Percentiles rank a stretch among this genome's conserved stretches.
phyloP scores from a whole-genome alignment of 2,113 vertebrate species.

The Brienomyrus longianalis region DNA sequence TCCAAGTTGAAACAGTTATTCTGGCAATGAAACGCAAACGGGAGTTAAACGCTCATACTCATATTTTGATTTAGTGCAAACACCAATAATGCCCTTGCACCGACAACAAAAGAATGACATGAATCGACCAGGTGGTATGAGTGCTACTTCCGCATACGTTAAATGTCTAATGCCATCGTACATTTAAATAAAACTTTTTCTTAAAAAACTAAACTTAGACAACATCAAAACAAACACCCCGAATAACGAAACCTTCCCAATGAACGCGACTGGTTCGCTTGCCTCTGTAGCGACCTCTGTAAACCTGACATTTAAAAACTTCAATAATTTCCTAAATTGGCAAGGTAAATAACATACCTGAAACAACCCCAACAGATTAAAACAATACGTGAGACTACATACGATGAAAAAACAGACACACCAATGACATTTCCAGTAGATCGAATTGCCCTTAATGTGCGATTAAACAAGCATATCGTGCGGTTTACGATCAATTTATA shows the following conservation, averaged over 20 bases:
- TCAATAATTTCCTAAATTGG: background rate
- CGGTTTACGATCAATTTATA: background rate
- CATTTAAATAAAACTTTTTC: background rate
- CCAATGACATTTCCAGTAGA: background rate
- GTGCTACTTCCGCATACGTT: background rate
- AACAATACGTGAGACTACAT: background rate
- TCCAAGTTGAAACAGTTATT: background rate
- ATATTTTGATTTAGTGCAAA: conserved; percentile 7
- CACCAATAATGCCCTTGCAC: background rate
- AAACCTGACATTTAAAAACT: conserved; percentile 1
- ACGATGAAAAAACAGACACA: background rate
- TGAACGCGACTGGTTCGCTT: background rate
- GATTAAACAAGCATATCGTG: conserved; percentile 11
- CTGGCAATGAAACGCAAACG: background rate
- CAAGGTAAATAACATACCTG: background rate
- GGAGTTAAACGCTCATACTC: background rate
- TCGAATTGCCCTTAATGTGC: background rate
- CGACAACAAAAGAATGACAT: background rate
- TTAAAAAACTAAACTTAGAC: background rate
- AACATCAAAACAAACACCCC: background rate
- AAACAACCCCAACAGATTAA: background rate
- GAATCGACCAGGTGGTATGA: background rate
- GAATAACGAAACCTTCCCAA: background rate
- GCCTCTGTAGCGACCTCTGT: background rate
- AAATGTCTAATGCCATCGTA: background rate